phyloP scores from a whole-genome alignment of 2,113 vertebrate genomes.

The Poicephalus meyeri region DNA sequence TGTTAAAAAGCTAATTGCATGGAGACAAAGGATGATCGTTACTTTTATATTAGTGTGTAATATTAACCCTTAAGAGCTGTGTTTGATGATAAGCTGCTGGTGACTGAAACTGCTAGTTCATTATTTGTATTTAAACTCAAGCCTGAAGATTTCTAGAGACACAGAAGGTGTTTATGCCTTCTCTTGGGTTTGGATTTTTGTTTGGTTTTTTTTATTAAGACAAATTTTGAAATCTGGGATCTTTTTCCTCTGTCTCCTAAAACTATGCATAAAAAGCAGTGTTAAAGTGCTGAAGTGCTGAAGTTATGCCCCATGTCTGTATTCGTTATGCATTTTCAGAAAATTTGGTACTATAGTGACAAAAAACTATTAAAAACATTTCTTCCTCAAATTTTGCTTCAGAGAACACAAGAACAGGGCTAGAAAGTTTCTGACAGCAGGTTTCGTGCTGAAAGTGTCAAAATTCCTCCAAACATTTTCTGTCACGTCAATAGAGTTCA shows the following conservation, averaged over 20 bases:
- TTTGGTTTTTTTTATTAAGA: background rate
- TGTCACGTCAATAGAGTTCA: background rate
- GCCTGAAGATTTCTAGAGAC: background rate
- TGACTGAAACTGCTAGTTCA: background rate
- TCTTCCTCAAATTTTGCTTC: background rate
- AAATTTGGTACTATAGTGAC: background rate
- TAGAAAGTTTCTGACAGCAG: background rate
- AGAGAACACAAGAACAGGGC: background rate
- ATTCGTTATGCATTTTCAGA: background rate
- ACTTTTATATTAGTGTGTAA: constrained; percentile 11
- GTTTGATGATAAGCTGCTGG: background rate
- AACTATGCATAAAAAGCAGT: background rate
- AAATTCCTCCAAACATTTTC: background rate
- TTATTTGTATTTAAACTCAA: background rate
- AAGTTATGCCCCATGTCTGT: background rate
- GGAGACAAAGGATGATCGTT: constrained; percentile 36
- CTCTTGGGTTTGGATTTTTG: background rate
- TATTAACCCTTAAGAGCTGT: constrained; percentile 32
- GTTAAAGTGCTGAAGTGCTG: background rate
- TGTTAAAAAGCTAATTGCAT: constrained; percentile 48
- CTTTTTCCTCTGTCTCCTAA: background rate
- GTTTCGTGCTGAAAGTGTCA: background rate
- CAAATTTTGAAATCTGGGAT: background rate
- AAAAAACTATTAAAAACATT: background rate
- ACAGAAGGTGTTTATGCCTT: background rate